Evolutionary conservation across 2,113 vertebrate genomes (phyloP), one percentile per base, ranked within the genome.

Genomic region (Andinoacara biseriatus): DNA sequence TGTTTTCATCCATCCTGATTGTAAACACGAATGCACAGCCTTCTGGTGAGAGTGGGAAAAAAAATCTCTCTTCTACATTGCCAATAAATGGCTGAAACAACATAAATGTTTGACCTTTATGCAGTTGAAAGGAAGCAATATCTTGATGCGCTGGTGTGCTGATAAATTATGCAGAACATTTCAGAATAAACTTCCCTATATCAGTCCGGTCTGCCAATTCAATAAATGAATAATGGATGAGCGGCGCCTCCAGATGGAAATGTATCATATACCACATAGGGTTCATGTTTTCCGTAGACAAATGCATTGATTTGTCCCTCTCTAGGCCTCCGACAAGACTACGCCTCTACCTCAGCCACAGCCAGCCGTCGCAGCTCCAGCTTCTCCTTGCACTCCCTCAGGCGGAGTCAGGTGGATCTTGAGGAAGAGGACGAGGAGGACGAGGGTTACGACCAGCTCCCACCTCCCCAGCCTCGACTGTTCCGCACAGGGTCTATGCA

Each of bases 281-380:
- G 26, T 61, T 83, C 2, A 10, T 26, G 52, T 62, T 83, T 82
- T 76, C 57, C 26, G 20, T 52, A 38, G 49, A 69, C 82, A 14
- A 75, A 82, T 76, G n/a, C 58, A 24, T 24, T 46, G 24, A 72
- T 76, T 60, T 62, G 5, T 79, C 35, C 20, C 91, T 91, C 87
- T 84, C 5, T 58, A 99, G 98, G 98, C 93, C 97, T 99, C 79
- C 96, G 98, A 80, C 97, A 99, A 95, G 98, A 99, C 91, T 99
- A 98, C 61, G 98, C 98, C 89, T 97, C 98, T 60, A 98, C 97
- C 85, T 97, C 98, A 72, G 95, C 96, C 35, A 98, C 97, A 7
- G 94, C 94, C 74, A 96, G 97, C 72, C 96, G 96, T 65, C 96
- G 97, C 84, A 97, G 96, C 84, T 97, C 98, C 61, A 97, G 94